Conservation (phyloP, 2,888 invertebrate genomes). For the Synergus laeviventris region DNA sequence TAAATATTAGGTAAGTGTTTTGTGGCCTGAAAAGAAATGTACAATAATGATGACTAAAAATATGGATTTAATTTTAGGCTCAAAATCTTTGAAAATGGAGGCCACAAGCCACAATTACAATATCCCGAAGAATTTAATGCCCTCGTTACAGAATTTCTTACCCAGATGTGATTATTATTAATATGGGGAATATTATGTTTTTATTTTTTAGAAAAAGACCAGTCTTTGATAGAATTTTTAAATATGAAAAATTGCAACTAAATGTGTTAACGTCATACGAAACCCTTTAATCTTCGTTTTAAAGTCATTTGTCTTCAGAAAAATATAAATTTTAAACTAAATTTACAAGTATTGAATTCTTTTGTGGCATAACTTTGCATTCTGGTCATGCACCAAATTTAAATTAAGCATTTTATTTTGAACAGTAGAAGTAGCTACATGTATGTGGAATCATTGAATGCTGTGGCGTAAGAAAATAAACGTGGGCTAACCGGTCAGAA, state of each 20-base stretch:
- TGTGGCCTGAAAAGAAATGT: too few species aligned
- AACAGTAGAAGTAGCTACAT: not conserved
- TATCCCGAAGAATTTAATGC: slow-evolving; percentile 89
- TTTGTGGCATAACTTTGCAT: too few species aligned
- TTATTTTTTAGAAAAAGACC: too few species aligned
- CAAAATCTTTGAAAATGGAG: slow-evolving; percentile 87
- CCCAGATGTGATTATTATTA: slow-evolving; percentile 41
- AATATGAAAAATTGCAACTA: too few species aligned
- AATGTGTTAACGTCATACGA: too few species aligned
- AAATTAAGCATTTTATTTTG: not conserved
- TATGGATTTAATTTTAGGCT: slow-evolving; percentile 78
- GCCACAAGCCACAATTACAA: slow-evolving; percentile 90
- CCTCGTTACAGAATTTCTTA: slow-evolving; percentile 84
- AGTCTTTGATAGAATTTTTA: too few species aligned
- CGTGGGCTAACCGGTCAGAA: slow-evolving; percentile 37
- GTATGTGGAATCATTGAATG: slow-evolving; percentile 5
- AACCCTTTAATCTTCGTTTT: too few species aligned
- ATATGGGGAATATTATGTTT: too few species aligned
- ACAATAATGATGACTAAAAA: not conserved
- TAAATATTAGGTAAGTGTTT: too few species aligned
- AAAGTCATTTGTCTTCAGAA: too few species aligned
- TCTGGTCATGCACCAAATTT: not conserved
- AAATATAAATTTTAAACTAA: too few species aligned
- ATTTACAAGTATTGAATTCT: too few species aligned
- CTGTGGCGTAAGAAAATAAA: slow-evolving; percentile 21